Evolutionary conservation across 2,113 vertebrate genomes (phyloP).

Genomic region (Rhombomys opimus): DNA sequence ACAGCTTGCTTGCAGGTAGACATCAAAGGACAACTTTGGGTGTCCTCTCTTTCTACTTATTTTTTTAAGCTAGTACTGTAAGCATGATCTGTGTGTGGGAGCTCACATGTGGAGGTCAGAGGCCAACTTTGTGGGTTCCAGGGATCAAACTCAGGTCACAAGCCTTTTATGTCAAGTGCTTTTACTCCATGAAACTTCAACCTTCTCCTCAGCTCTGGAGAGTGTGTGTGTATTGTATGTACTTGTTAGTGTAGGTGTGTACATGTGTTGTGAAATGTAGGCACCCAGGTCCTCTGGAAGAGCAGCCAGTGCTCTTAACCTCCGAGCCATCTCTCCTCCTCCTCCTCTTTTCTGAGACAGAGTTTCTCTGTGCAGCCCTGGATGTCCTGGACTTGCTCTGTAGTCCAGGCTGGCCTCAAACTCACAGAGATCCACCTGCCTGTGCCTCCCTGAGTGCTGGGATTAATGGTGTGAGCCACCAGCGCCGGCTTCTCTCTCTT

Average conservation of each 20-base stretch:
- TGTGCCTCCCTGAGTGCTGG: no score
- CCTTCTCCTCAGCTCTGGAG: not conserved
- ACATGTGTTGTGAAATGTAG: not conserved
- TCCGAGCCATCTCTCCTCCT: not conserved
- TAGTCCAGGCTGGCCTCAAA: no score
- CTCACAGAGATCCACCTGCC: no score
- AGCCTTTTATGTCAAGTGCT: not conserved
- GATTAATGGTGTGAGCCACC: no score
- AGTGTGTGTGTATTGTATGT: not conserved
- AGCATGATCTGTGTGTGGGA: no score
- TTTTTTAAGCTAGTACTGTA: not conserved
- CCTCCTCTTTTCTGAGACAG: no score
- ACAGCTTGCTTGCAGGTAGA: not conserved
- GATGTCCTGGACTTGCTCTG: no score
- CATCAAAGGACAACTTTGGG: not conserved
- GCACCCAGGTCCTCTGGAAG: not conserved
- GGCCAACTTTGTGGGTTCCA: not conserved
- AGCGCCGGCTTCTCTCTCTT: not conserved
- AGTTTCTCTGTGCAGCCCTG: no score
- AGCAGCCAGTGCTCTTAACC: not conserved
- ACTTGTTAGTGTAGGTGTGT: not conserved
- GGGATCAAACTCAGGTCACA: not conserved
- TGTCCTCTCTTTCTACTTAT: not conserved
- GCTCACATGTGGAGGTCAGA: not conserved
- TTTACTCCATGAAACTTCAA: not conserved